Base-by-base conservation (phyloP, 2,797 vertebrate species). In the Chromis chromis region DNA sequence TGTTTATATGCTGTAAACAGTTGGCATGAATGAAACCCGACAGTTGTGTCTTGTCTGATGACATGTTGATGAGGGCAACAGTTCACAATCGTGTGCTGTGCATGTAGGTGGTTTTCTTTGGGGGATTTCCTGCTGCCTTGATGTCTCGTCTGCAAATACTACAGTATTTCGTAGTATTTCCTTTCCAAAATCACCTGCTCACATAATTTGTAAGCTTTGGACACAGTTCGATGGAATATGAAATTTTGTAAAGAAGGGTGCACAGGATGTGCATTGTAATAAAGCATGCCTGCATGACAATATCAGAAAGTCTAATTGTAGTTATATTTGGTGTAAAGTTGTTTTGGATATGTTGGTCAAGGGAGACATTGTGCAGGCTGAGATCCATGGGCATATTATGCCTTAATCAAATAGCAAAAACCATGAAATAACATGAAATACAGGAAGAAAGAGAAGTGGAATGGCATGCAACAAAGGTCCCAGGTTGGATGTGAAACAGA, bases 91-190 rank as follows among this genome's bases (percentile, higher is more conserved):
- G 14, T 28, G 3, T 24, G 8, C 17, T 6, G 16, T 64, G 6
- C n/a, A n/a, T 28, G 8, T 46, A 22, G 53, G 72, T 74, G 61
- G 11, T 69, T 83, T 83, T 52, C 14, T 46, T 14, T 0, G 33
- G 74, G 78, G 70, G 36, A 8, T 74, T 82, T 82, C 63, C 76
- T 71, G 22, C 46, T 60, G 4, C 16, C 21, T 55, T 60, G 0
- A n/a, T 42, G 31, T 69, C 17, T 40, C 4, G 22, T 24, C 21
- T 42, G 3, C 60, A 42, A n/a, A 11, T 48, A 13, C 33, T 44
- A 73, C 1, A 74, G 28, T 76, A 49, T 66, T 66, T 66, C 0
- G 0, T 5, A 58, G 36, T 58, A 58, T 58, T 71, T 76, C 59
- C 77, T 46, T 73, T 78, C 19, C 49, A 5, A 56, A 56, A 19